Evolutionary conservation across 2,113 vertebrate species (phyloP), one percentile per base, ranked within the genome.

Genomic region (Alligator sinensis): DNA sequence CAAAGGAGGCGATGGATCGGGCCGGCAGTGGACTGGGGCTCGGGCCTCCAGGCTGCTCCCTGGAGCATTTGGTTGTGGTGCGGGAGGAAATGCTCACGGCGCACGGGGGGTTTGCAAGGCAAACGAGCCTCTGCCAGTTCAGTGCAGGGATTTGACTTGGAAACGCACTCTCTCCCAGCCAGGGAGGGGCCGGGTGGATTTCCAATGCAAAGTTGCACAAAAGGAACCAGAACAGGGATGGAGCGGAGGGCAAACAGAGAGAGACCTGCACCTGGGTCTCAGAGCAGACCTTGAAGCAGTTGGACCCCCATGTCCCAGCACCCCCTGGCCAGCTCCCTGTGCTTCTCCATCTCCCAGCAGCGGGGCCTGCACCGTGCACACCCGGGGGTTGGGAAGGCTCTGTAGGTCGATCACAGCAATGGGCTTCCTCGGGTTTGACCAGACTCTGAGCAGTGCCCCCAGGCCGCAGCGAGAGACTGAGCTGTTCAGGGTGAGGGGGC

Each of bases 81-180:
- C 10, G 72, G 79, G 64, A 38, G 76, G 30, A 84, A 58, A 78
- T 22, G 28, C 58, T n/a, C 61, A 17, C 63, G 28, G 16, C 4
- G 21, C 34, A 61, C 60, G 8, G 22, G 13, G 30, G 58, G 78
- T 84, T 84, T 90, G 76, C 83, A 90, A 90, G 82, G 72, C 88
- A 90, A 90, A 90, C 82, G 87, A 89, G 70, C 38, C 59, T 63
- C 4, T 3, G 58, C 28, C 38, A 58, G 78, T 62, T 74, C 81
- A 78, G 88, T 58, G 61, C 34, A 21, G 88, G 72, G 63, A 84
- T 84, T 90, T 90, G 81, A 90, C 81, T 90, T 28, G 88, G 82
- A 79, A 90, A 84, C 57, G n/a, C 63, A 34, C 57, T 90, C 70
- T 47, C 58, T 84, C 84, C 78, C 18, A 34, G 34, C 27, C 18